Base-by-base conservation (phyloP, 2,797 vertebrate species). In the Phoeniculus purpureus region DNA sequence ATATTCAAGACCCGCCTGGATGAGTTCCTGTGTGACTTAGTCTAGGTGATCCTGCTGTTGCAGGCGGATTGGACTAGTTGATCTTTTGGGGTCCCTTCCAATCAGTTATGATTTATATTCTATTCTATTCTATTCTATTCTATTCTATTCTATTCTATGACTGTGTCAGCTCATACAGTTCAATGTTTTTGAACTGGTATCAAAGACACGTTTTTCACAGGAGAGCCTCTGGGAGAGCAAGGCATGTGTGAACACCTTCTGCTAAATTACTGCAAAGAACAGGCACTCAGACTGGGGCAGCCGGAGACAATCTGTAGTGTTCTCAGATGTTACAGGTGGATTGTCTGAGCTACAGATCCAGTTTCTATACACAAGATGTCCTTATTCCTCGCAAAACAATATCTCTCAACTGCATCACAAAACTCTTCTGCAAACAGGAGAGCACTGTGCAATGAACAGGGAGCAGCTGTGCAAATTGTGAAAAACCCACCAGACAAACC, bases 401-500 rank as follows among this genome's bases (percentile, higher is more conserved):
- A 51, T 20, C 22, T 47, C 78, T 75, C 71, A 17, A 15, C 4
- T 43, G 56, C 17, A 59, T 77, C 43, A 56, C 48, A 66, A 56
- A 34, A 17, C 12, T 75, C 21, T 76, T 83, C 52, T 54, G 43
- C 50, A 67, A 79, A 59, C 14, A 54, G 48, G 34, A 47, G 26
- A 22, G 8, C 1, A 1, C 6, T 75, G 7, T 40, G 12, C 61
- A 20, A 48, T 79, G 21, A 16, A 51, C 11, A 27, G 17, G 17
- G 7, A 20, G 26, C 72, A 79, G 7, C 32, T 77, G 50, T 22
- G n/a, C 19, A 65, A 84, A 74, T 18, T 21, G 17, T 37, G 32
- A 43, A 56, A 74, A 15, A 0, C 3, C 13, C 10, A 40, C 15
- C 8, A 45, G 50, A 3, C 22, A 27, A 52, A 27, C 2, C 5